Conservation (phyloP, 2,888 invertebrate genomes). For the Hyppa rectilinea region DNA sequence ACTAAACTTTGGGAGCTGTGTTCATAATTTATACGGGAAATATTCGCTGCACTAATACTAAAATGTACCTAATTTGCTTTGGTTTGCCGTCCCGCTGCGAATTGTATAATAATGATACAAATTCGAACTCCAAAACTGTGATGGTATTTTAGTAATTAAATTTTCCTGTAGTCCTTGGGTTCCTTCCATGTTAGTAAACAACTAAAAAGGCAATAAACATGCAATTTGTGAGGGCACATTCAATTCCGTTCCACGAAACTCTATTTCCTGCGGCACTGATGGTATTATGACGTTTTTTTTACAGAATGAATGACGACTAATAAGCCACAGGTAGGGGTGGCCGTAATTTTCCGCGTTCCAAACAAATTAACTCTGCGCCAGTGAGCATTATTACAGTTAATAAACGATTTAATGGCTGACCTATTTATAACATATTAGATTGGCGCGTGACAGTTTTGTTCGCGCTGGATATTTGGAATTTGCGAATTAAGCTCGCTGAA, state of each 20-base stretch:
- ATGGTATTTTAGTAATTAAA: neutral
- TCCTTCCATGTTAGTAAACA: constrained; percentile 18
- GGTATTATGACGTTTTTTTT: constrained; percentile 66
- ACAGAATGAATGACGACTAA: constrained; percentile 69
- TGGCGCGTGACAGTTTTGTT: constrained; percentile 71
- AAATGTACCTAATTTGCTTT: constrained; percentile 55
- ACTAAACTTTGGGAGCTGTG: constrained; percentile 52
- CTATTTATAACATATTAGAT: constrained; percentile 77
- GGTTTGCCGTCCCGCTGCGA: constrained; percentile 25
- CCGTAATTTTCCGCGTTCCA: constrained; percentile 74
- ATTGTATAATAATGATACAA: constrained; percentile 19
- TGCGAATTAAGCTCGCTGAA: constrained; percentile 43
- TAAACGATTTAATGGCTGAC: constrained; percentile 78
- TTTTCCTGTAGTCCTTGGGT: neutral
- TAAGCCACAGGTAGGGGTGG: constrained; percentile 69
- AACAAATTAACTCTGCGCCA: constrained; percentile 77
- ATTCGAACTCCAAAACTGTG: constrained; percentile 1
- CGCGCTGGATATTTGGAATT: constrained; percentile 46
- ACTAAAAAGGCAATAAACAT: constrained; percentile 53
- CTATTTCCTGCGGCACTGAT: constrained; percentile 62
- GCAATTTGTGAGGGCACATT: constrained; percentile 57
- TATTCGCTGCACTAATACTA: constrained; percentile 53
- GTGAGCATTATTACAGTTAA: constrained; percentile 78
- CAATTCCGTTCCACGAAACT: constrained; percentile 60
- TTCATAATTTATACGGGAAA: constrained; percentile 59